Evolutionary conservation across 2,113 vertebrate genomes (phyloP), one percentile per base, ranked within the genome.

Genomic region (Pomatostomus ruficeps): DNA sequence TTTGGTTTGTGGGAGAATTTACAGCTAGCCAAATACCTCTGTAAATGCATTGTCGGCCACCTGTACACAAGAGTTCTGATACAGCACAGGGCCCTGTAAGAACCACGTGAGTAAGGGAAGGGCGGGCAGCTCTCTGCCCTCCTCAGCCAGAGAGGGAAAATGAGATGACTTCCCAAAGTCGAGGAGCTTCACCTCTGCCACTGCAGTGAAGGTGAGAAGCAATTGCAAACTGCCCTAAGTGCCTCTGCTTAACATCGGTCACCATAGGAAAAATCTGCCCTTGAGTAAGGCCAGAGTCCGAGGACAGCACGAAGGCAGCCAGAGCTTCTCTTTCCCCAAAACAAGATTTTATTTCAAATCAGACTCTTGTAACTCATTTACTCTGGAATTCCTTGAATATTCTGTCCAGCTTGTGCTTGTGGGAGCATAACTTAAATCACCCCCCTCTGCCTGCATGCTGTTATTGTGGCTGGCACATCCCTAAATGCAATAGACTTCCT

Each of bases 91-190:
- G 31, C 42, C 20, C 38, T 78, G 13, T 49, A 46, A 79, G 58
- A 29, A 2, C 28, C 18, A 1, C 0, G 1, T 12, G 11, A 45
- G 31, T 6, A 17, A 62, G 48, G 26, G 59, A 22, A 73, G 80
- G 65, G 14, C 26, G 31, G 49, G 38, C 67, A 70, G 57, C 24
- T 68, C 35, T 28, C 28, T 51, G 21, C 33, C 29, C 55, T 70
- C 10, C 17, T 33, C 26, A 21, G 46, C 48, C 42, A 33, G 29
- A 5, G 38, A 5, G 46, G 42, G 40, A 35, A 58, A 58, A 29
- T 15, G 46, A 73, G 45, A 6, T 13, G 54, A 74, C 59, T 51
- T 66, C 51, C 54, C 67, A 40, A 55, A 85, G 45, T 22, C 54
- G 35, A 31, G 57, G 42, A 77, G 15, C 3, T 48, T 49, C 66